Evolutionary conservation across 2,113 vertebrate genomes (phyloP), one percentile per base, ranked within the genome.

Genomic region (Chitala chitala): DNA sequence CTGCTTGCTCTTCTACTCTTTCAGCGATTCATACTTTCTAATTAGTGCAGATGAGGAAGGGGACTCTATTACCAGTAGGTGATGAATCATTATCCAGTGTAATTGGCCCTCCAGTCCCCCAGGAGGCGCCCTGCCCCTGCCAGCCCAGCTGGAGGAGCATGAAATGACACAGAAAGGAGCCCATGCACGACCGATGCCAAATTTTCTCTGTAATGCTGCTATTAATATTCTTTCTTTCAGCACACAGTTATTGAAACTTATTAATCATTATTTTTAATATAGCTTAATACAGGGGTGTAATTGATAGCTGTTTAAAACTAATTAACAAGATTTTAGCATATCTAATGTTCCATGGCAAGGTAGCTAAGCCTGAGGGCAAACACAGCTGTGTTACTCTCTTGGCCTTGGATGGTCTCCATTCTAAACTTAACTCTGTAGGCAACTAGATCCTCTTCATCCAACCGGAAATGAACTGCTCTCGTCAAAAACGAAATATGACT

Each of bases 51-150:
- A 85, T 85, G 84, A 87, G 85, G 72, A 85, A 73, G 76, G 86
- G 86, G 84, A 87, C 82, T 89, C 88, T 87, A 89, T 90, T 90
- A 89, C 77, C 59, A 66, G 68, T 68, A 73, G 63, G 80, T 77
- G 76, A 81, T 87, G 86, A 90, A 87, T 90, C 87, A 90, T 87
- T 86, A 86, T 84, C 82, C 80, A 73, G 77, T 87, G 87, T 90
- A 91, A 90, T 91, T 90, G 86, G 85, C 80, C 85, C 83, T 88
- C 84, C 86, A 24, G 80, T 89, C 89, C 88, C 89, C 72, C 73
- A 87, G 86, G 90, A 86, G 85, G 86, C 85, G 88, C 88, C 87
- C 88, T 88, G 82, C 76, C 86, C 82, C 79, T 82, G 77, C 78
- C 85, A 82, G 74, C 78, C 83, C 78, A 76, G 80, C 84, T 79